A percentile compares a stretch with the other conserved stretches of the same genome.
phyloP scores from a whole-genome alignment of 2,797 vertebrate species.

The Neopelma chrysocephalum region DNA sequence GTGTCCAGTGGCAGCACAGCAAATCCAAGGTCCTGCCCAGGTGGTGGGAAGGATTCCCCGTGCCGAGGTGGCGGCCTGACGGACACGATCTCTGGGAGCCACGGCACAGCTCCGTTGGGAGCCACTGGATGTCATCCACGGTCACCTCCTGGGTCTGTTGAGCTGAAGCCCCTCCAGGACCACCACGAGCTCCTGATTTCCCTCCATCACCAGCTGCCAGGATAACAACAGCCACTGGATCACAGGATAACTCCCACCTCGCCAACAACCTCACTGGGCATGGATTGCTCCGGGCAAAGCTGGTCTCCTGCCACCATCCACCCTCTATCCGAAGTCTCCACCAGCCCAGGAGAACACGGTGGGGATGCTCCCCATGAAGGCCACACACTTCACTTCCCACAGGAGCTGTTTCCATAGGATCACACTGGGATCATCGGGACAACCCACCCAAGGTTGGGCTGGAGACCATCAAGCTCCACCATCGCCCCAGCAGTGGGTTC shows the following conservation, averaged over 20 bases:
- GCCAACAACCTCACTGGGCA: background rate
- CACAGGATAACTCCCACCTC: rapidly evolving
- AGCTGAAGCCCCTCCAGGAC: background rate
- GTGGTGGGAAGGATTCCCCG: background rate
- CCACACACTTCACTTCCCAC: background rate
- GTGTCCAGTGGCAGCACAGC: background rate
- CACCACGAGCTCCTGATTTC: background rate
- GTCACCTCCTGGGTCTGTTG: background rate
- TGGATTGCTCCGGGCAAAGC: background rate
- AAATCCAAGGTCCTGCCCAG: rapidly evolving
- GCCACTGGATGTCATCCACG: background rate
- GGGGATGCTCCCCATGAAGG: background rate
- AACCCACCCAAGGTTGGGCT: background rate
- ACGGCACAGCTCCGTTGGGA: background rate
- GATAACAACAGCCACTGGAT: background rate
- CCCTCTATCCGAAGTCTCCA: background rate
- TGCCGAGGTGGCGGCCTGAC: background rate
- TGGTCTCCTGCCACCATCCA: background rate
- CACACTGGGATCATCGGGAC: rapidly evolving
- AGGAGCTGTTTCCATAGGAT: background rate
- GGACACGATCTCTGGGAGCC: background rate
- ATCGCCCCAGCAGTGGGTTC: background rate
- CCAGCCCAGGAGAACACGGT: background rate
- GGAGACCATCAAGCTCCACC: background rate
- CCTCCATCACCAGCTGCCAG: background rate